Percentiles rank a stretch among this genome's conserved stretches.
Conservation (phyloP, 2,113 vertebrate genomes). For the Quiscalus mexicanus region DNA sequence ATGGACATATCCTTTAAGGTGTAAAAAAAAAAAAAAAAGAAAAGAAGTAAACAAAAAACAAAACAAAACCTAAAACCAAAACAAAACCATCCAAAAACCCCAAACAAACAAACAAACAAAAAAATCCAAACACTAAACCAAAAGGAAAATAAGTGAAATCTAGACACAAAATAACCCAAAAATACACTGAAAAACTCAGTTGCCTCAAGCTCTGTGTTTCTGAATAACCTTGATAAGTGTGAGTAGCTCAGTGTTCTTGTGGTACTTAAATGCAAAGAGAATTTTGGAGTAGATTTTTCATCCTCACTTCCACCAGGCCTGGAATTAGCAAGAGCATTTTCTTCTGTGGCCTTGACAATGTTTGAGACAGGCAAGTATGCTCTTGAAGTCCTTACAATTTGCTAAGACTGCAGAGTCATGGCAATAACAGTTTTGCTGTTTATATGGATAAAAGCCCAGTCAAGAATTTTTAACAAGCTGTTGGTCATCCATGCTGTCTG, state of each 20-base stretch:
- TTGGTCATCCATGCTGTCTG: neutral
- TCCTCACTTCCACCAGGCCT: neutral
- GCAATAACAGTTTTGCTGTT: neutral
- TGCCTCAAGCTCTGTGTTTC: neutral
- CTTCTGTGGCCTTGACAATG: neutral
- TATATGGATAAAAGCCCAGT: neutral
- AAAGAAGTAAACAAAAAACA: neutral
- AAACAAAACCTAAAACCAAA: neutral
- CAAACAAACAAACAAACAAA: neutral
- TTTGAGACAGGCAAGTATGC: neutral
- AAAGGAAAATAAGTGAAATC: neutral
- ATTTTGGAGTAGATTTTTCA: neutral
- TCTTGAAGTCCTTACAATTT: neutral
- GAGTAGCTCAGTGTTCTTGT: neutral
- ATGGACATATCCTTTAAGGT: neutral
- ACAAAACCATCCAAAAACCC: neutral
- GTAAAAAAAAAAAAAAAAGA: neutral
- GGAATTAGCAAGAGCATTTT: neutral
- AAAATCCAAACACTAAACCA: neutral
- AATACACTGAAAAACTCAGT: neutral
- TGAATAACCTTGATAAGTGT: neutral
- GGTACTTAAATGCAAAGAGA: neutral
- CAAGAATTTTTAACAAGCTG: neutral
- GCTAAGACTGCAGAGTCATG: neutral
- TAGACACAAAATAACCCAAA: neutral